Percentiles rank a stretch among this genome's conserved stretches.
These are phyloP conservation scores for Synanthedon tipuliformis DNA, from an alignment of 2,888 invertebrate species.

Conservation along the genomic window DNA sequence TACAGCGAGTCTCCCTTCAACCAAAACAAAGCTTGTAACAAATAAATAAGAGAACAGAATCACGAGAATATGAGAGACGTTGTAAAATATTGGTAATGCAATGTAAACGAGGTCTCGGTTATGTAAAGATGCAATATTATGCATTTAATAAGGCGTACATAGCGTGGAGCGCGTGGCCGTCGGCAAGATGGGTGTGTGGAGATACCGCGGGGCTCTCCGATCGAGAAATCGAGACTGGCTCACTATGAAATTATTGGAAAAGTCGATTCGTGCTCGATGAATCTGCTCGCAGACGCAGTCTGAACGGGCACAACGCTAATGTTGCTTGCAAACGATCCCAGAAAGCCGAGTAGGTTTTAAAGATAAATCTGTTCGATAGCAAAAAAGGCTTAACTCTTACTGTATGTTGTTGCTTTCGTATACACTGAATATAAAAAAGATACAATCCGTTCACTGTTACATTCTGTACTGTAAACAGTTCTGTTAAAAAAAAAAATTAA, in stretches of 20 bases:
- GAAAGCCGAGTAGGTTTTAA: conserved; percentile 45
- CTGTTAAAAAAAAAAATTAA: not conserved
- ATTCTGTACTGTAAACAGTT: conserved; percentile 12
- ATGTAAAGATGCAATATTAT: conserved; percentile 60
- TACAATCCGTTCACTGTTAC: conserved; percentile 5
- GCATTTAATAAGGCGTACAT: conserved; percentile 56
- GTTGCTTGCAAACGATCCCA: conserved; percentile 47
- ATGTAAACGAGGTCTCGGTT: conserved; percentile 58
- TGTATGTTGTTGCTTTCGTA: conserved; percentile 6
- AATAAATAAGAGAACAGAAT: conserved; percentile 19
- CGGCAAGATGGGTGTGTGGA: conserved; percentile 48
- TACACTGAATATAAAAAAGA: conserved; percentile 29
- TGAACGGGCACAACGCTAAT: conserved; percentile 28
- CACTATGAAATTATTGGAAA: conserved; percentile 66
- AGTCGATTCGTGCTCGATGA: conserved; percentile 62
- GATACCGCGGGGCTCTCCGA: conserved; percentile 38
- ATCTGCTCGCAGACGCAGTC: conserved; percentile 36
- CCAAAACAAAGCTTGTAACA: not conserved
- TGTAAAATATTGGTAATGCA: conserved; percentile 55
- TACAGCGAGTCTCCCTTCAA: not conserved
- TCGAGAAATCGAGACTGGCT: conserved; percentile 45
- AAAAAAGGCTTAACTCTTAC: conserved; percentile 18
- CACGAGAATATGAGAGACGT: conserved; percentile 24
- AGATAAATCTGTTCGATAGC: conserved; percentile 56
- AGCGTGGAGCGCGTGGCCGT: conserved; percentile 37